A percentile compares a stretch with the other conserved stretches of the same genome.
These are phyloP conservation scores for Plecturocebus donacophilus DNA, from an alignment of 2,113 vertebrate species.

Conservation along the genomic window DNA sequence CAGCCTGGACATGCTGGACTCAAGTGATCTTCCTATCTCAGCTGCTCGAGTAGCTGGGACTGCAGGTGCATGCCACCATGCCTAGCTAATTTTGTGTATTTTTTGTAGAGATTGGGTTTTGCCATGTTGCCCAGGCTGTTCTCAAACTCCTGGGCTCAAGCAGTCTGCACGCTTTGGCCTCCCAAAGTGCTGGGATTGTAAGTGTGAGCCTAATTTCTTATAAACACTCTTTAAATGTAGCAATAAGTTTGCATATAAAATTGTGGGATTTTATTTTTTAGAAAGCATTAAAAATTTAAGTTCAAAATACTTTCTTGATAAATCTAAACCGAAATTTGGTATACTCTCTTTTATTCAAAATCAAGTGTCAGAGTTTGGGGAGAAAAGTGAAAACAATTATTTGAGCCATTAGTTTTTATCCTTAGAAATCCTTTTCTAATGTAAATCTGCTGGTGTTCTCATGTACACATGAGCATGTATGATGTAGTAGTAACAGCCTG, in stretches of 20 bases:
- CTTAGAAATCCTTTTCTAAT: background rate
- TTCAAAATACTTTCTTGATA: background rate
- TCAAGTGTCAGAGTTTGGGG: background rate
- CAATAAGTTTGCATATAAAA: background rate
- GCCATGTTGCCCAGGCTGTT: too few species aligned
- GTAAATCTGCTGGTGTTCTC: background rate
- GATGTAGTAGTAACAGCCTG: background rate
- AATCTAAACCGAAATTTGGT: background rate
- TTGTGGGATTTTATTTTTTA: background rate
- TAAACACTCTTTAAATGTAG: background rate
- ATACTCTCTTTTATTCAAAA: background rate
- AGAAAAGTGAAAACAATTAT: background rate
- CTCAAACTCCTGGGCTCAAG: too few species aligned
- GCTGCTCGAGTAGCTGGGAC: too few species aligned
- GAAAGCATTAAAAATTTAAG: constrained; percentile 24
- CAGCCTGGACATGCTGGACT: too few species aligned
- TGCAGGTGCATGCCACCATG: too few species aligned
- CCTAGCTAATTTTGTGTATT: too few species aligned
- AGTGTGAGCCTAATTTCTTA: too few species aligned
- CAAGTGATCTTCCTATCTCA: too few species aligned
- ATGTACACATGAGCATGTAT: background rate
- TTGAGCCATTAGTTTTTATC: background rate
- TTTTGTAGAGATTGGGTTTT: too few species aligned
- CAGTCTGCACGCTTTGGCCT: too few species aligned
- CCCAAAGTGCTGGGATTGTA: too few species aligned